Evolutionary conservation across 2,797 vertebrate genomes (phyloP).

Genomic region (Novumbra hubbsi): DNA sequence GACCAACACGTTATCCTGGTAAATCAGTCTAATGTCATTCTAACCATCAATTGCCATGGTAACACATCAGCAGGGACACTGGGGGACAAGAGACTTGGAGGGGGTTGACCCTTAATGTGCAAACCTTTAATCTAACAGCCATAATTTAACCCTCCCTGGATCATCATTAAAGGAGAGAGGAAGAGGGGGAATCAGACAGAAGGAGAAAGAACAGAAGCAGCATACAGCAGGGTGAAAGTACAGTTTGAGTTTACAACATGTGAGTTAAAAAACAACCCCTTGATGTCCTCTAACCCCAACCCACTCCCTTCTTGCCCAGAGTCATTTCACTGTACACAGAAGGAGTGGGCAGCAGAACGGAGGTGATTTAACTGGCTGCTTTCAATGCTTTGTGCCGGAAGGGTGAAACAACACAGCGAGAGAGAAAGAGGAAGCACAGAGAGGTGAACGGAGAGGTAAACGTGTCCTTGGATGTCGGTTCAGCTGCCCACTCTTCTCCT

Average conservation of each 20-base stretch:
- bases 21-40: too few species aligned
- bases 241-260: slow-evolving; percentile 49
- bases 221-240: slow-evolving; percentile 40
- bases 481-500: not conserved
- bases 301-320: slow-evolving; percentile 29
- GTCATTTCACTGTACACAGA: slow-evolving; percentile 49
- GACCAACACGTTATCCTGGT: slow-evolving; percentile 15
- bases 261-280: slow-evolving; percentile 18
- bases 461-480: slow-evolving; percentile 13
- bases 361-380: slow-evolving; percentile 26
- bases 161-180: slow-evolving; percentile 33
- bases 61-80: slow-evolving; percentile 15
- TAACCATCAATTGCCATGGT: slow-evolving; percentile 21
- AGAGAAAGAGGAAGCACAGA: slow-evolving; percentile 12
- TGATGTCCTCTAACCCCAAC: slow-evolving; percentile 39
- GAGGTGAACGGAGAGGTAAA: too few species aligned
- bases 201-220: slow-evolving; percentile 23
- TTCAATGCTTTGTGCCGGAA: slow-evolving; percentile 28
- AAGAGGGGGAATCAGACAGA: slow-evolving; percentile 17
- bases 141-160: slow-evolving; percentile 39
- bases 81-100: slow-evolving; percentile 20
- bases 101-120: slow-evolving; percentile 14
- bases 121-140: slow-evolving; percentile 41
- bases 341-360: slow-evolving; percentile 34
- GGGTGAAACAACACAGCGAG: slow-evolving; percentile 24